phyloP scores from a whole-genome alignment of 2,888 invertebrate genomes.

The Trilocha varians region DNA sequence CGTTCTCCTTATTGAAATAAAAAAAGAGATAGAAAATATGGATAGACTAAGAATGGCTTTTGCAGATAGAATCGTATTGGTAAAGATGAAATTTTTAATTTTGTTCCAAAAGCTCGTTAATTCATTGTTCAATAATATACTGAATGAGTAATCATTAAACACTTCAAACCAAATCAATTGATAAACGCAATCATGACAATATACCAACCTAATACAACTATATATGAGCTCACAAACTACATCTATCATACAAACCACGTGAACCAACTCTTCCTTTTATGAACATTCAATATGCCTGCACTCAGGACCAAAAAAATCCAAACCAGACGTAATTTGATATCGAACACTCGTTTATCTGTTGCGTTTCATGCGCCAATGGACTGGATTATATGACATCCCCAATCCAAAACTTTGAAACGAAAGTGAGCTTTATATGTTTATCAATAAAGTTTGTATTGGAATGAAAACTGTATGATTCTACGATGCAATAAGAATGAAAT shows the following conservation, averaged over 20 bases:
- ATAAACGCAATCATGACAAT: too few species aligned
- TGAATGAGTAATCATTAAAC: too few species aligned
- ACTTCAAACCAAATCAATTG: too few species aligned
- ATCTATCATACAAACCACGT: too few species aligned
- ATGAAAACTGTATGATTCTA: constrained; percentile 16
- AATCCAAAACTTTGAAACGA: constrained; percentile 15
- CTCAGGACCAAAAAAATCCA: constrained; percentile 24
- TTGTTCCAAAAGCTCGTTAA: too few species aligned
- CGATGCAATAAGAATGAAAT: constrained; percentile 44
- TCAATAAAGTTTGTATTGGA: constrained; percentile 25
- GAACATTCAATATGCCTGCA: background rate
- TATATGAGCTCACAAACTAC: background rate
- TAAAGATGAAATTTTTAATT: too few species aligned
- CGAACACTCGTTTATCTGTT: constrained; percentile 59
- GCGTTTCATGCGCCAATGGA: constrained; percentile 55
- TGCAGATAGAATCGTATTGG: too few species aligned
- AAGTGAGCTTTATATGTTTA: constrained; percentile 16
- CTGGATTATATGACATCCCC: constrained; percentile 59
- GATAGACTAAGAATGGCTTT: too few species aligned
- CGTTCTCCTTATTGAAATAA: too few species aligned
- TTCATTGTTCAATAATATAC: too few species aligned
- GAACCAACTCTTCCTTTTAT: background rate
- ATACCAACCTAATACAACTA: background rate
- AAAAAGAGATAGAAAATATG: too few species aligned
- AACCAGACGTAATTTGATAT: constrained; percentile 55